phyloP scores from a whole-genome alignment of 2,888 invertebrate genomes.

The Drosophila mulleri region DNA sequence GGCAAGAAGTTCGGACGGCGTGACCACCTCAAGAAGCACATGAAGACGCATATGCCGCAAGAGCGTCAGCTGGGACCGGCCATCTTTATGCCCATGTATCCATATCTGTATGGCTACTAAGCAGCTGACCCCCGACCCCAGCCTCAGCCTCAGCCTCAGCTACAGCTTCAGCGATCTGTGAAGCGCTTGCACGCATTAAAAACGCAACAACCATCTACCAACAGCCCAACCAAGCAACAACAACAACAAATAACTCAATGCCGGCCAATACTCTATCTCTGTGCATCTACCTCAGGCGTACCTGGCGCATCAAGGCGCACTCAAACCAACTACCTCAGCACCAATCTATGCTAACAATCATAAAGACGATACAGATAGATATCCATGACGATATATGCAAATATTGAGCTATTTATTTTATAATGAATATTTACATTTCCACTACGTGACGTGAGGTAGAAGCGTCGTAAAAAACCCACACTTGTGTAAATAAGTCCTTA shows the following conservation, averaged over 20 bases:
- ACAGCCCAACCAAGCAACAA: slow-evolving; percentile 7
- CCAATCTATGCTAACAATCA: slow-evolving; percentile 28
- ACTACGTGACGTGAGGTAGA: slow-evolving; percentile 68
- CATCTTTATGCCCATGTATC: slow-evolving; percentile 87
- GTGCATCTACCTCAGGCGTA: slow-evolving; percentile 75
- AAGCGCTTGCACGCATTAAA: slow-evolving; percentile 77
- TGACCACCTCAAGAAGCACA: slow-evolving; percentile 97
- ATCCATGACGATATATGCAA: slow-evolving; percentile 62
- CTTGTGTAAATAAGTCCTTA: slow-evolving; percentile 79
- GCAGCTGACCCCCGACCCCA: background rate
- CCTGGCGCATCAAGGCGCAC: slow-evolving; percentile 72
- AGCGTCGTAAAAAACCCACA: slow-evolving; percentile 56
- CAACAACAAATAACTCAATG: slow-evolving; percentile 33
- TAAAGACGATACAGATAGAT: slow-evolving; percentile 24
- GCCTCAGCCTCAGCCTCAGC: background rate
- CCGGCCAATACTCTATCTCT: slow-evolving; percentile 53
- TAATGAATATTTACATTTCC: slow-evolving; percentile 74
- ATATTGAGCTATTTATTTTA: slow-evolving; percentile 79
- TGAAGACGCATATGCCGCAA: slow-evolving; percentile 91
- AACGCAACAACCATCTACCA: slow-evolving; percentile 45
- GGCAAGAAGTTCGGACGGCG: slow-evolving; percentile 97
- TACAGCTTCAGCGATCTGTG: slow-evolving; percentile 56
- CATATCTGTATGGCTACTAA: slow-evolving; percentile 87
- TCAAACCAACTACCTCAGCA: slow-evolving; percentile 46
- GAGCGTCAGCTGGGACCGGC: slow-evolving; percentile 88